Evolutionary conservation across 2,113 vertebrate species (phyloP), one percentile per base, ranked within the genome.

Genomic region (Origma solitaria): DNA sequence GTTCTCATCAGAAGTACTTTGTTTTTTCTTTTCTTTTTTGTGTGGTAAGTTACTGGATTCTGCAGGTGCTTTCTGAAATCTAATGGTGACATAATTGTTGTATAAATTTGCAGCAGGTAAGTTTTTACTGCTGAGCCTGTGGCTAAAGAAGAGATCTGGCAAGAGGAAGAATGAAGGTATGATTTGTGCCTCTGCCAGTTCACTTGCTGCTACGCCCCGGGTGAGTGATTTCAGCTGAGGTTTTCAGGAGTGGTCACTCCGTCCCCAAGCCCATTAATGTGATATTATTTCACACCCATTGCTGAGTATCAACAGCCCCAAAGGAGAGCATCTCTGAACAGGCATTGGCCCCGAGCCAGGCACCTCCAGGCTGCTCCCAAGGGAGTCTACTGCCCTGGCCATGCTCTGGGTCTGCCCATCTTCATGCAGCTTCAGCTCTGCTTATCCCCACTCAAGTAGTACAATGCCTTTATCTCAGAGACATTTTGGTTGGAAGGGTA

Each of bases 61-160:
- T 84, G 38, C 69, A 94, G 93, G 69, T 94, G 77, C 38, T 86
- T 78, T 94, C 86, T 91, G 89, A 73, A 77, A 94, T 40, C 42
- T 49, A 45, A 11, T 14, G 68, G 60, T 5, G 21, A 78, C 13
- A 27, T 49, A 54, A 77, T 13, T 76, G n/a, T 57, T 66, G 23
- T 1, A 54, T 33, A 38, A 58, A 86, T 23, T 86, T 86, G n/a
- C 37, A 94, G 64, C 35, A 89, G 47, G 16, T 50, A 66, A 35
- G 11, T 45, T 71, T 83, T 84, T 70, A 81, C 60, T 24, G 24
- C 16, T 31, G 21, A 60, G 22, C 11, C 47, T 21, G 27, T 62
- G 27, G 60, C 60, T 79, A 56, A 69, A 87, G 84, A 38, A 86
- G 45, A 80, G 62, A 50, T 33, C 30, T 40, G 77, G n/a, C 66